Evolutionary conservation across 2,888 invertebrate genomes (phyloP), one percentile per base, ranked within the genome.

Genomic region (Melanchra persicariae): DNA sequence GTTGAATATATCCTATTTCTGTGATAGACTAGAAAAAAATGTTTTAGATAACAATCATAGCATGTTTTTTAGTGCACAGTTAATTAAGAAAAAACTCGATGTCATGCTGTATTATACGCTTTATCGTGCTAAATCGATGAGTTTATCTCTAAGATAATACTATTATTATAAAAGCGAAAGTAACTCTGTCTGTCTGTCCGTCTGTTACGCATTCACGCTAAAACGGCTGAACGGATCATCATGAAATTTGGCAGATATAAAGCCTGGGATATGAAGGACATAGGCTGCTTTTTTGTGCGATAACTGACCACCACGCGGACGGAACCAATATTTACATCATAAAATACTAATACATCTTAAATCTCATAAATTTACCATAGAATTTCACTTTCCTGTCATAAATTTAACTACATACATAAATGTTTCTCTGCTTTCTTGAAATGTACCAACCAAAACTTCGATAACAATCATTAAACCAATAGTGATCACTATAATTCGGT

Each of bases 401-500:
- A 40, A 30, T 1, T 22, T 34, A 24, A 0, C 2, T 0, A n/a
- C 6, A 30, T 6, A 4, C 6, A 4, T 30, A 30, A 4, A 4
- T 15, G 10, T 63, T 9, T 2, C 1, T n/a, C 6, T 51, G 19
- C 8, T 52, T 45, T 45, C 15, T 26, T 22, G 4, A 7, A 22
- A 34, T 26, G 0, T 12, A 12, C 6, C 10, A 0, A 30, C 2
- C 19, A 40, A 37, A 37, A 58, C 19, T 40, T 10, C 4, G 2
- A 49, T 19, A 58, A 51, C 4, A 30, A 69, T 37, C 0, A 60
- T 19, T 49, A 61, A 67, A 34, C 43, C 22, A 73, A 67, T 52
- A 69, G 57, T 52, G 40, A n/a, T 67, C 55, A 72, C 59, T 58
- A 67, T 77, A 76, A 70, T 77, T 51, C 30, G 60, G 17, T 63